These are phyloP conservation scores for Molossus alvarezi DNA, from an alignment of 2,797 vertebrate genomes.

Conservation along the genomic window DNA sequence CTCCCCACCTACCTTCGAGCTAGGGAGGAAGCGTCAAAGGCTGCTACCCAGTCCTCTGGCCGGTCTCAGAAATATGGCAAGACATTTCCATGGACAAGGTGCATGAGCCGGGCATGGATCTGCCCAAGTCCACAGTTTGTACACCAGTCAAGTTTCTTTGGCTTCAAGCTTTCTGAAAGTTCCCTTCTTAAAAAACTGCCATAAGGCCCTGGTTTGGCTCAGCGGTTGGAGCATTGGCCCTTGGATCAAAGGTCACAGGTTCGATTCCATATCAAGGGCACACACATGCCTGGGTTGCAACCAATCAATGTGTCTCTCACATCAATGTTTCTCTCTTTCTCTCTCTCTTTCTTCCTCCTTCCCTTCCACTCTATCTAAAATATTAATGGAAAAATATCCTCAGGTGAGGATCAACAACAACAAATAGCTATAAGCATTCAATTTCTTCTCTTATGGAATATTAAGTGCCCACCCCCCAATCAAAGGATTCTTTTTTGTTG, in stretches of 20 bases:
- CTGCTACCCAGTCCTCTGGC: not conserved
- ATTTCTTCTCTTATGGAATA: conserved; percentile 23
- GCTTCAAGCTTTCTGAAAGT: not conserved
- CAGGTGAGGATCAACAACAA: not conserved
- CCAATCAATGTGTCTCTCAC: not conserved
- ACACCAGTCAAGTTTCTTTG: not conserved
- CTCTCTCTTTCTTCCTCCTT: not conserved
- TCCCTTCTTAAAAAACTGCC: not conserved
- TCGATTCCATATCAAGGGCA: not conserved
- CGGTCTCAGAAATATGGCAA: not conserved
- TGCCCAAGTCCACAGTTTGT: not conserved
- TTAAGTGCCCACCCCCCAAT: not conserved
- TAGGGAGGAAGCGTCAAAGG: not conserved
- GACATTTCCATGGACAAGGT: not conserved
- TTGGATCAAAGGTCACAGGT: not conserved
- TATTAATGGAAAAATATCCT: not conserved
- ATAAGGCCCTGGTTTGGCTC: not conserved
- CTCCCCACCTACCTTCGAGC: not conserved
- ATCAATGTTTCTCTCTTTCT: not conserved
- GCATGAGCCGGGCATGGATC: not conserved
- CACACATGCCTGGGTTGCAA: not conserved
- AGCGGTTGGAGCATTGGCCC: not conserved
- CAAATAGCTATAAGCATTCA: not conserved
- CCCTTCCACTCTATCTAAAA: not conserved
- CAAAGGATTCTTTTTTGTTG: not conserved